Conservation (phyloP, 2,797 vertebrate genomes). For the Pipistrellus pygmaeus region DNA sequence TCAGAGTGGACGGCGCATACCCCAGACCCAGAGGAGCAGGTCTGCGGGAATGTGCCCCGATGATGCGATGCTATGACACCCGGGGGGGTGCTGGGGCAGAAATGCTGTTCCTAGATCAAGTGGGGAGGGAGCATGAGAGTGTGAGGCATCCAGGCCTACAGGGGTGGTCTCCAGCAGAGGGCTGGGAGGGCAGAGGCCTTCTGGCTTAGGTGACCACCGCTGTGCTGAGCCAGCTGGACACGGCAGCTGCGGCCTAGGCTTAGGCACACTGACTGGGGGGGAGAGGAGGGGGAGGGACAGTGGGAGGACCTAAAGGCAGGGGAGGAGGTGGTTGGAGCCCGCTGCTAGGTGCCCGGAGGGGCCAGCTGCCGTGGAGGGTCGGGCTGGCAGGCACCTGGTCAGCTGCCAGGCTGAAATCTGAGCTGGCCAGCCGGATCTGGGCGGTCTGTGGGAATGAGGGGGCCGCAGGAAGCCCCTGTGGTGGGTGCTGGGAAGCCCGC, state of each 20-base stretch:
- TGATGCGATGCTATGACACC: background rate
- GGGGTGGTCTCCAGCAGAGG: background rate
- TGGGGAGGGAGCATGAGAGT: background rate
- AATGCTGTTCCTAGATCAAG: rapidly evolving
- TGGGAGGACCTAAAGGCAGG: rapidly evolving
- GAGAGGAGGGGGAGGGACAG: rapidly evolving
- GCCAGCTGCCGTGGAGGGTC: slow-evolving; percentile 13
- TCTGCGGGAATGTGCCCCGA: background rate
- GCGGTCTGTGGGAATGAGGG: background rate
- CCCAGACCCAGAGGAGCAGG: background rate
- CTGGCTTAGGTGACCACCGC: background rate
- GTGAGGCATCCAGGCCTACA: background rate
- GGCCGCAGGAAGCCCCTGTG: background rate
- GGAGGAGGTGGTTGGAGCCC: background rate
- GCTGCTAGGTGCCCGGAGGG: background rate
- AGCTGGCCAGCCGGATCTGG: background rate
- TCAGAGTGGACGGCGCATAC: background rate
- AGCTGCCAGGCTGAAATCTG: slow-evolving; percentile 50
- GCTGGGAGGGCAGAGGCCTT: background rate
- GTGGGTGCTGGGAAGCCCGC: background rate
- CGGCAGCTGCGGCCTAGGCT: background rate
- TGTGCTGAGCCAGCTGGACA: background rate
- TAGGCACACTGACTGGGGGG: background rate
- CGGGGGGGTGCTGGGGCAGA: background rate
- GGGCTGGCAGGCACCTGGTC: background rate